Evolutionary conservation across 1,140 invertebrate species (phyloP).

Genomic region (Drosophila lowei): DNA sequence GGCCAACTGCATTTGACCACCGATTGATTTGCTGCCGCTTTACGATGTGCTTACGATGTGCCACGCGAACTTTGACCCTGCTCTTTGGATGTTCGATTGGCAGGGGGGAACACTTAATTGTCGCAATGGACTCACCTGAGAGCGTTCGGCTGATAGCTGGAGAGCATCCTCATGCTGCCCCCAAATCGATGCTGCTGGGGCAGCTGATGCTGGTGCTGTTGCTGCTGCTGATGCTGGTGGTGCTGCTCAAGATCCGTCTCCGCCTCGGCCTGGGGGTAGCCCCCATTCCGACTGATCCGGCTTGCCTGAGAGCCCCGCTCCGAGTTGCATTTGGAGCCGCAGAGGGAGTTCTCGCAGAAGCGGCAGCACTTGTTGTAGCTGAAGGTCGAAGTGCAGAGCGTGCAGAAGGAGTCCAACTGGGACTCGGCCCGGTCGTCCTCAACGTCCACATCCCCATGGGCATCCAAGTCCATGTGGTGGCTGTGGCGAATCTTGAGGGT

Average conservation of each 20-base stretch:
- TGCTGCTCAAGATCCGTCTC: conserved; percentile 26
- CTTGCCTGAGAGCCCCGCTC: conserved; percentile 67
- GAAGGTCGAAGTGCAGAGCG: conserved; percentile 79
- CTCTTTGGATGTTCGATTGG: too few species aligned
- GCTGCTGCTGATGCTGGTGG: conserved; percentile 32
- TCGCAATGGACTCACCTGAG: conserved; percentile 46
- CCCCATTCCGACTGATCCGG: conserved; percentile 43
- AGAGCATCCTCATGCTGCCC: conserved; percentile 40
- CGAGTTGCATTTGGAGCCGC: conserved; percentile 79
- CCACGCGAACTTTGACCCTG: not conserved
- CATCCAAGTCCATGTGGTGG: conserved; percentile 28
- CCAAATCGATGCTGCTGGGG: conserved; percentile 37
- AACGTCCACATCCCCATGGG: conserved; percentile 8
- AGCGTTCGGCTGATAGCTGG: conserved; percentile 40
- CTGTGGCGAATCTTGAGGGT: conserved; percentile 44
- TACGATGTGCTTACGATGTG: conserved; percentile 30
- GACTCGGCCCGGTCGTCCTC: conserved; percentile 52
- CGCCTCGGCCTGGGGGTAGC: conserved; percentile 1
- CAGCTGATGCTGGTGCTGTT: not conserved
- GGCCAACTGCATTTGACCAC: too few species aligned
- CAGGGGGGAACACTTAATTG: not conserved
- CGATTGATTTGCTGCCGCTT: not conserved
- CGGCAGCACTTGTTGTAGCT: conserved; percentile 81
- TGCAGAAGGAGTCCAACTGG: conserved; percentile 79
- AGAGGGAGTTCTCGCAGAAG: conserved; percentile 74